Evolutionary conservation across 2,113 vertebrate genomes (phyloP), one percentile per base, ranked within the genome.

Genomic region (Aegotheles bennettii): DNA sequence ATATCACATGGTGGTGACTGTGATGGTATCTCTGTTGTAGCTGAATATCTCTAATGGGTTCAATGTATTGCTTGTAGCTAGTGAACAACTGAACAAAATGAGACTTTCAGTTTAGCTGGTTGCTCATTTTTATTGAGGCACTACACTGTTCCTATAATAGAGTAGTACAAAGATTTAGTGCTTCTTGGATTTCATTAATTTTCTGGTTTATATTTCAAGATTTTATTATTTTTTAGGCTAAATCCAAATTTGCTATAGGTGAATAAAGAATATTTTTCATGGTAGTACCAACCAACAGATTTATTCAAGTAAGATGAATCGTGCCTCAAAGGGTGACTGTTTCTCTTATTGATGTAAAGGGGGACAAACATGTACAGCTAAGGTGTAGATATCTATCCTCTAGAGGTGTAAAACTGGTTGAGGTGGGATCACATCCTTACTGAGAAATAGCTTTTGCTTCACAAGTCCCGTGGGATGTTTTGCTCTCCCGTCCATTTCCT

Each of bases 61-160:
- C 18, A 50, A 21, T 20, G 25, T 53, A 61, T 77, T 94, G 21
- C 63, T 84, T 90, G 57, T 60, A 78, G 45, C 67, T 93, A 90
- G 43, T 89, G 75, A 94, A 78, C 7, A n/a, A 48, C 8, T 70
- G 33, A 96, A 65, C 33, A 79, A 91, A 60, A 86, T 61, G 23
- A 80, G 18, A 16, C 23, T 93, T 95, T 93, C 64, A 83, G 63
- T 91, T n/a, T 78, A 88, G 50, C 36, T 90, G 73, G 40, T 69
- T 84, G 78, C 42, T 95, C 60, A 42, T 40, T 69, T 91, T 96
- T 89, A 82, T 80, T 92, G 35, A 93, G 75, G 64, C 38, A 76
- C 17, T 36, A 60, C 38, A 63, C 42, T 89, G 48, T 84, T 96
- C 80, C 56, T 47, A 13, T 28, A 84, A 82, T 24, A 95, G 31